Evolutionary conservation across 2,888 invertebrate species (phyloP), one percentile per base, ranked within the genome.

Genomic region (Machimus atricapillus): DNA sequence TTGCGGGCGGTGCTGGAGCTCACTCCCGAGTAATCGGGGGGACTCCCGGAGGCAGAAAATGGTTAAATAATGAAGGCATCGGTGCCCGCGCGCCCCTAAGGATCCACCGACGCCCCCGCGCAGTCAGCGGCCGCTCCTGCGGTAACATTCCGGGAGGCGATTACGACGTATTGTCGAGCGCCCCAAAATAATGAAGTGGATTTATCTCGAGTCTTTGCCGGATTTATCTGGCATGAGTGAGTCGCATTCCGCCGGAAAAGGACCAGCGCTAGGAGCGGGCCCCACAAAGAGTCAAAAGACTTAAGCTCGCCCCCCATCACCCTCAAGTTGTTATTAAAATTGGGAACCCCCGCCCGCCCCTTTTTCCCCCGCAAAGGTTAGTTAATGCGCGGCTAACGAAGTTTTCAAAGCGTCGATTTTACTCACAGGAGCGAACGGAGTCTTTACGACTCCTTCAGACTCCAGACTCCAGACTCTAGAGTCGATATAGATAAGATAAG

Each of bases 161-260:
- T 83, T 83, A 66, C 40, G 23, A 40, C 82, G 82, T 58, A 83
- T 37, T 23, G n/a, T 23, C 66, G 82, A 66, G 66, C 66, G 82
- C 82, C 82, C 82, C 23, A 37, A 83, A 83, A 83, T 83, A 83
- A 83, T 83, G 82, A 83, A 76, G 66, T 66, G 34, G 82, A 83
- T 83, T 83, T 83, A 83, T 83, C 82, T 83, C 1, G 23, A 23
- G 31, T 16, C 56, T 34, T 81, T 27, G 56, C 8, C 23, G 66
- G 82, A 83, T 83, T 66, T 83, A 83, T 83, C 82, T 83, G 34
- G 58, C n/a, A 66, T 31, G 66, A 83, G 27, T 83, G 82, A 56
- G 52, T 34, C 16, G 52, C 46, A 43, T 23, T 14, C 52, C 52
- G 27, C 31, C 46, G 52, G 31, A 27, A 79, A n/a, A 46, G 52